A percentile compares a stretch with the other conserved stretches of the same genome.
These are phyloP conservation scores for Heliconius melpomene DNA, from an alignment of 1,140 invertebrate genomes.

Conservation along the genomic window DNA sequence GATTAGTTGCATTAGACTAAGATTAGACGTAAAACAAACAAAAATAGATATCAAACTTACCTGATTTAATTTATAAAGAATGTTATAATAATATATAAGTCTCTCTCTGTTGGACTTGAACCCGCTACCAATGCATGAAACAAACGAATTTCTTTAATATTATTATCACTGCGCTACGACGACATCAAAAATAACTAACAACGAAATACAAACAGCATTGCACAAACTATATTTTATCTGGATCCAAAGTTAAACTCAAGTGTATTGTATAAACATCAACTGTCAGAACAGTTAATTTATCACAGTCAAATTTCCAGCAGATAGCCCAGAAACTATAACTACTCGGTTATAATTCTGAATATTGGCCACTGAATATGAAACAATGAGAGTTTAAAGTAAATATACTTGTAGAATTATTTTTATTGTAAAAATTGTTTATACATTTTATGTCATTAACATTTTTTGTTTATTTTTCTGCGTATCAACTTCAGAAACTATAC, in stretches of 20 bases:
- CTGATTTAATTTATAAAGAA: too few relatives aligned
- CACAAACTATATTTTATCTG: constrained; percentile 39
- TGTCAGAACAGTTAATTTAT: constrained; percentile 43
- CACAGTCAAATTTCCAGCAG: constrained; percentile 40
- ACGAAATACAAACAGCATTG: constrained; percentile 21
- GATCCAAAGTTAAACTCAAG: constrained; percentile 40
- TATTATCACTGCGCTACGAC: neutral
- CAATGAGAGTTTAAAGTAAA: neutral
- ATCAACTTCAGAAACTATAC: too few relatives aligned
- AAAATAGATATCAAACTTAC: too few relatives aligned
- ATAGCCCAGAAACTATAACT: constrained; percentile 47
- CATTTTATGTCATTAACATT: too few relatives aligned
- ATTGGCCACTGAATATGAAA: constrained; percentile 30
- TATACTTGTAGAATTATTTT: neutral
- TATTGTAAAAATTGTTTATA: neutral
- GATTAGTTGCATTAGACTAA: too few relatives aligned
- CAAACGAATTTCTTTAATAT: neutral
- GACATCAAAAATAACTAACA: constrained; percentile 21
- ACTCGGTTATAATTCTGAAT: constrained; percentile 68
- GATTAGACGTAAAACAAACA: too few relatives aligned
- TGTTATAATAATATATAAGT: too few relatives aligned
- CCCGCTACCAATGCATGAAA: neutral
- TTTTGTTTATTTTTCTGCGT: too few relatives aligned
- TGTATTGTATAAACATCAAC: constrained; percentile 44
- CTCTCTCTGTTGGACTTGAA: neutral